Evolutionary conservation across 1,140 invertebrate genomes (phyloP), one percentile per base, ranked within the genome.

Genomic region (Chironomus tepperi): DNA sequence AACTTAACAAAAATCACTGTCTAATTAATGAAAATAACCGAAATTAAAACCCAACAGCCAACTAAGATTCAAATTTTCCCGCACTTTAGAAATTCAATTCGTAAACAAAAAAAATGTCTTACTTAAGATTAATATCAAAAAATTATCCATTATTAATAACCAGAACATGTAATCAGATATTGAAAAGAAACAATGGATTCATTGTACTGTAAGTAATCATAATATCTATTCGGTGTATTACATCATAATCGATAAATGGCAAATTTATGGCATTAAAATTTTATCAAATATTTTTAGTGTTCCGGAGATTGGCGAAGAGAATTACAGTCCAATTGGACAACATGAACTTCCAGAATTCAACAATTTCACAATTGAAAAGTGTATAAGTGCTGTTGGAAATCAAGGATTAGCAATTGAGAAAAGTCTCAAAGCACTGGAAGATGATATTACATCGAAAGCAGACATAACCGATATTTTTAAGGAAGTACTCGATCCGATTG

Each of bases 271-370:
- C n/a, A 34, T 34, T 34, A 34, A 34, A 34, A 2, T 34, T 34
- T 34, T 34, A 34, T 34, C 24, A 34, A 34, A 34, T 34, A 34
- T 5, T 85, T 84, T 80, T 81, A 97, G 95, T 77, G 87, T 97
- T 75, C 95, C 95, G 67, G 94, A 97, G 87, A 91, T 96, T 73
- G 93, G 94, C 7, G 89, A 92, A 80, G 93, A 96, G 43, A 89
- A 89, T 77, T 93, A 93, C 84, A 85, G 89, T 19, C 80, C 96
- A n/a, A 34, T 79, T 95, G 0, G 87, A 89, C 76, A 85, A 87
- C 47, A 90, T 81, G 89, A 89, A 6, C 84, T 92, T 64, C 94
- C 94, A 72, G 88, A 92, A 78, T 96, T 95, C 79, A 90, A 88
- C 79, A 86, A 88, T 77, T 85, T 96, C 42, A 90, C 89, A n/a